Conservation (phyloP, 2,113 vertebrate genomes). For the Gulo gulo region DNA sequence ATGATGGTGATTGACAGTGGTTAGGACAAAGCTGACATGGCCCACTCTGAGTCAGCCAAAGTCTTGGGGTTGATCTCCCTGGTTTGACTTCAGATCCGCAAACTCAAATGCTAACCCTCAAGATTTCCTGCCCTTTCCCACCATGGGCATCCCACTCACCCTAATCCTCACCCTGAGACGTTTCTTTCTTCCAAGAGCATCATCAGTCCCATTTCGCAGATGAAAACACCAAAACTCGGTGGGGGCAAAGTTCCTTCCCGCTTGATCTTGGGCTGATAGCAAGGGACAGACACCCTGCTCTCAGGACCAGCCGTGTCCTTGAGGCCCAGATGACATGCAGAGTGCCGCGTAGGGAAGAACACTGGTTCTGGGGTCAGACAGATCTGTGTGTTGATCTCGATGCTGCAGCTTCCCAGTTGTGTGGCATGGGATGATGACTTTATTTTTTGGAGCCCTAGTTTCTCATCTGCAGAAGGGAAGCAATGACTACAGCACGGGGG, state of each 20-base stretch:
- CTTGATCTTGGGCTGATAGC: neutral
- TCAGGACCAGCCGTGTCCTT: too few species aligned
- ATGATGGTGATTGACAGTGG: neutral
- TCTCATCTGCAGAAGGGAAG: neutral
- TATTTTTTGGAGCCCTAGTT: neutral
- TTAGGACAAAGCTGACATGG: neutral
- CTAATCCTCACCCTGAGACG: neutral
- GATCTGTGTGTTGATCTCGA: neutral
- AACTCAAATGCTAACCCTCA: neutral
- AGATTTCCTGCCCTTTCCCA: neutral
- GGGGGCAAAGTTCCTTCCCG: neutral
- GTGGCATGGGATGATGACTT: neutral
- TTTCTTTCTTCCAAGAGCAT: neutral
- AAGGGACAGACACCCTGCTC: neutral
- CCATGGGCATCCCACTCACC: too few species aligned
- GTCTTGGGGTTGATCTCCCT: neutral
- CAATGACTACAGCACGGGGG: too few species aligned
- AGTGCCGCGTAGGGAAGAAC: neutral
- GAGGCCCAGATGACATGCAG: neutral
- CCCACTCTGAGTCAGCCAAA: neutral
- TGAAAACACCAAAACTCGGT: neutral
- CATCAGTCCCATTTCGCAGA: neutral
- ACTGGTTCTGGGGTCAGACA: accelerated
- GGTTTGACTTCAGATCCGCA: neutral
- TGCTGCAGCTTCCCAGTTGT: neutral